Base-by-base conservation (phyloP, 23 tunicate species). In the Phallusia fumigata region DNA sequence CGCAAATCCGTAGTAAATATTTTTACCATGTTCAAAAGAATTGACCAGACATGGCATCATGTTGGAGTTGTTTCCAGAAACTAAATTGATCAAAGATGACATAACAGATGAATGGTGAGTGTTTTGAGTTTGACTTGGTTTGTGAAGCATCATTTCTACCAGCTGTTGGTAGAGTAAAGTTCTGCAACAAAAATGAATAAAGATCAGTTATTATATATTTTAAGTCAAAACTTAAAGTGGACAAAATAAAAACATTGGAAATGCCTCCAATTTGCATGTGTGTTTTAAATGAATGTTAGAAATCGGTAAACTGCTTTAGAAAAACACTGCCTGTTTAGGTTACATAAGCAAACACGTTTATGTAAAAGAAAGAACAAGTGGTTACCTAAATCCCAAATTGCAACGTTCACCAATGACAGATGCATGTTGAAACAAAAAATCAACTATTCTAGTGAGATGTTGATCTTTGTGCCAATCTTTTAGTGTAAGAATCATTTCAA, bases 401-500 rank as follows among this genome's bases (percentile, higher is more conserved):
- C 86, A 82, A 78, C 65, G 73, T 22, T 77, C 84, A 30, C 82
- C 84, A 32, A 80, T 75, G 33, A 65, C n/a, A 47, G 53, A 65
- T 33, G 94, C 80, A 45, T 80, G 47, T 77, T 86, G 86, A 34
- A 94, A 82, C 28, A 94, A n/a, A 81, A 69, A 84, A 79, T 94
- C 90, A 13, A 86, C 81, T 49, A 94, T 33, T 52, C n/a, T 80
- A 64, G 36, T 65, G 6, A 89, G 52, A 75, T 85, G 84, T 30
- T 44, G 16, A 79, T 86, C 86, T 75, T 89, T 91, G 52, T 72
- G 86, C 98, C 98, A 94, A 18, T 73, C 86, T 22, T 80, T 77
- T 8, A 86, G 85, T 1, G 90, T 74, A 19, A 89, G 74, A 6
- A 94, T 76, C 78, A 89, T 21, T 74, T 86, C 76, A 32, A 89